Evolutionary conservation across 1,140 invertebrate species (phyloP), one percentile per base, ranked within the genome.

Genomic region (Eumaeus atala): DNA sequence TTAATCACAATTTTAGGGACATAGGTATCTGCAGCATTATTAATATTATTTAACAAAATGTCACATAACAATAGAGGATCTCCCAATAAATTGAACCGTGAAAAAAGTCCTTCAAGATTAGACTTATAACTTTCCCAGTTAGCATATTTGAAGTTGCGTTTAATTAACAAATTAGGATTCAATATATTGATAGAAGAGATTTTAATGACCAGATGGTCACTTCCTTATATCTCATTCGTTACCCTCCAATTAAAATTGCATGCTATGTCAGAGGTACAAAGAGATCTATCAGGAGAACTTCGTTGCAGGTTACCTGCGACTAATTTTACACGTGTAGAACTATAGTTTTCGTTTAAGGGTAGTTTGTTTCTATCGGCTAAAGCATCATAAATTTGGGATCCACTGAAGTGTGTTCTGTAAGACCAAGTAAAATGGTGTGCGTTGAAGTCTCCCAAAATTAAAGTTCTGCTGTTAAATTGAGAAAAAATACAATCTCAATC

Each of bases 251-350:
- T 37, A 3, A 37, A 37, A 9, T 37, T 5, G n/a, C 36, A 37
- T 3, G 36, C 36, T 37, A 37, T 37, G 36, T 37, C 36, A 37
- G 36, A 37, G 36, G 8, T 11, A 37, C 9, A 9, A 9, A 37
- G 8, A 37, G 36, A 37, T 37, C 9, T 37, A 9, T 37, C 36
- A n/a, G 36, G 36, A 11, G 36, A 37, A 37, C 9, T 37, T 9
- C n/a, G 36, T 37, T 37, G 36, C 3, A 37, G 36, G 9, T 9
- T n/a, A 44, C 42, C 42, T 2, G 12, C 17, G 3, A 55, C 60
- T 37, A 62, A 14, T 12, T 55, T 55, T 9, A 53, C n/a, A 12
- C 55, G 11, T 16, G 54, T 47, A 49, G 1, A 48, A 37, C 53
- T 60, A 18, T 14, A 11, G 16, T n/a, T n/a, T n/a, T 44, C 42